Evolutionary conservation across 2,888 invertebrate genomes (phyloP).

Genomic region (Microplitis manilae): DNA sequence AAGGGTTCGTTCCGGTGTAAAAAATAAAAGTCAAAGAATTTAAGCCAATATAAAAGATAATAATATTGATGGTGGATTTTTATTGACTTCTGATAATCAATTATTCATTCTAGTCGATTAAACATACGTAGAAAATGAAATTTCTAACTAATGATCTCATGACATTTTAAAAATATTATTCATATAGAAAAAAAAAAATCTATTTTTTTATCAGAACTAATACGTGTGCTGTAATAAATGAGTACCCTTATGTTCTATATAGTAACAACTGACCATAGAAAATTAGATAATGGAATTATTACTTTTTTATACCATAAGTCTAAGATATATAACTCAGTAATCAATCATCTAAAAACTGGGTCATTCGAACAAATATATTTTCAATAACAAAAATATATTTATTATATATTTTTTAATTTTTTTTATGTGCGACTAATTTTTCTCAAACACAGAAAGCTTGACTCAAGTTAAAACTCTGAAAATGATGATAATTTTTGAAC

Average conservation of each 20-base stretch:
- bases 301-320: not conserved
- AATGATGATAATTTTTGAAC: too few relatives aligned
- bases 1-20: slow-evolving; percentile 49
- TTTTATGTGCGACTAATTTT: too few relatives aligned
- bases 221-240: not conserved
- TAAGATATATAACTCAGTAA: not conserved
- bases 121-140: not conserved
- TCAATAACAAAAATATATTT: too few relatives aligned
- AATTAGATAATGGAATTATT: not conserved
- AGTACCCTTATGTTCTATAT: not conserved
- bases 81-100: slow-evolving; percentile 30
- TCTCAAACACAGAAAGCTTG: too few relatives aligned
- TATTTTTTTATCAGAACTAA: not conserved
- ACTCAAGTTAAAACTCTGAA: too few relatives aligned
- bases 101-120: slow-evolving; percentile 6
- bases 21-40: not conserved
- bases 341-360: not conserved
- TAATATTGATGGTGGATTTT: slow-evolving; percentile 1
- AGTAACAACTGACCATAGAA: not conserved
- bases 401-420: too few relatives aligned
- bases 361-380: not conserved
- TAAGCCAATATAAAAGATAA: not conserved
- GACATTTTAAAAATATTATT: not conserved
- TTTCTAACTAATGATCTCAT: not conserved
- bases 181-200: not conserved